Base-by-base conservation (phyloP, 2,113 vertebrate genomes). In the Cavia porcellus region DNA sequence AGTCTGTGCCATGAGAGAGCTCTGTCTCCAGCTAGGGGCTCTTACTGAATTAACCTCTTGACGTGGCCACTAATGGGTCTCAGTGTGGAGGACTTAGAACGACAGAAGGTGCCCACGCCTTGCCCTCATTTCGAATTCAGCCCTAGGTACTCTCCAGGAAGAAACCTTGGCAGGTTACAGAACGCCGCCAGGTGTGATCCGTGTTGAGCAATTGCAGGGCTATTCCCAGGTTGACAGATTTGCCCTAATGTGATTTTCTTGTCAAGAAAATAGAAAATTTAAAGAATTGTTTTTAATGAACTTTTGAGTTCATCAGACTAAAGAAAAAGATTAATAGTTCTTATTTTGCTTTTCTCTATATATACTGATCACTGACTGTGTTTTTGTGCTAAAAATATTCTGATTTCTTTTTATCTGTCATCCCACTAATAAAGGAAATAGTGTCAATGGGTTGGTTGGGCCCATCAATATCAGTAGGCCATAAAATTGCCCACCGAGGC, bases 331-430 rank as follows among this genome's bases (percentile, higher is more conserved):
- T 91, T 82, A 79, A 80, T 35, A 72, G 19, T 50, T 52, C 59
- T 86, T 92, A 66, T 94, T 95, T 92, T 66, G 57, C 88, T 42
- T 35, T 8, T 17, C 9, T 52, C 9, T 52, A 52, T 52, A 35
- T n/a, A 22, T 50, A 45, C 30, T 72, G 4, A 38, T 45, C n/a
- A 10, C 42, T 50, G 70, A 38, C 38, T 95, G 81, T 75, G 66
- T 92, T 86, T 96, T 96, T 92, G 42, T 9, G 30, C 80, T 70
- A 59, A 92, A 94, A 55, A 74, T 74, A 62, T 52, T 90, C 57
- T 85, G 24, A n/a, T 93, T 95, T 59, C 38, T 52, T 86, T 86
- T 80, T 82, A 22, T 45, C 38, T 38, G 35, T 66, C 75, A 68
- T 86, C 15, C n/a, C 30, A 28, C 79, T 95, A 89, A 89, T 88